Evolutionary conservation across 2,797 vertebrate genomes (phyloP).

Genomic region (Hozukius guyotensis): DNA sequence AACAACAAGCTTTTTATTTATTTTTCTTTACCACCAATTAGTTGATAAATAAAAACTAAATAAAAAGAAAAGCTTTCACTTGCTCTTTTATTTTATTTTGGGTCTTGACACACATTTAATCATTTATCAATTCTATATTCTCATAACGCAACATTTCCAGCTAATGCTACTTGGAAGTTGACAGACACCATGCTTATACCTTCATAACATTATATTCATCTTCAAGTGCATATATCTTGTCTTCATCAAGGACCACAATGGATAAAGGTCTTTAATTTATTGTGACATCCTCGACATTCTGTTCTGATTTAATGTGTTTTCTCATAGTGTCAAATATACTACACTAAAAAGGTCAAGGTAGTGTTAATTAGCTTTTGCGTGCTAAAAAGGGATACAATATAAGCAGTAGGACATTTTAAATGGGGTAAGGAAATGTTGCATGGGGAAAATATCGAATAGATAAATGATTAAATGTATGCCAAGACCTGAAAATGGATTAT

Average conservation of each 20-base stretch:
- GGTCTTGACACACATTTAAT: neutral
- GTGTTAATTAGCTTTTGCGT: neutral
- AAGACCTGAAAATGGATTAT: neutral
- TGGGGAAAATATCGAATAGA: neutral
- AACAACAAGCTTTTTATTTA: neutral
- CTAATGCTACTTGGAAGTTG: neutral
- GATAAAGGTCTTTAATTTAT: neutral
- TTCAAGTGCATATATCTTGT: neutral
- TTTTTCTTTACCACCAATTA: neutral
- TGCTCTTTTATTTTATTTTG: neutral
- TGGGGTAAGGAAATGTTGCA: neutral
- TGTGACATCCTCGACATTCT: neutral
- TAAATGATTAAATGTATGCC: neutral
- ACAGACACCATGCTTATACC: neutral
- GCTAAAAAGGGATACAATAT: neutral
- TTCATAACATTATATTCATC: neutral
- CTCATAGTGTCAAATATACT: neutral
- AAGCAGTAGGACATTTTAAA: neutral
- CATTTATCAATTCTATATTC: neutral
- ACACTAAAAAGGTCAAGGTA: neutral
- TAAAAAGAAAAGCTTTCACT: neutral
- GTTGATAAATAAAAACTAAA: neutral
- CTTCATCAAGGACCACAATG: neutral
- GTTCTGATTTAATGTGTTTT: neutral
- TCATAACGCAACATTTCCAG: neutral